Evolutionary conservation across 2,888 invertebrate species (phyloP).

Genomic region (Gandaritis pyraliata): DNA sequence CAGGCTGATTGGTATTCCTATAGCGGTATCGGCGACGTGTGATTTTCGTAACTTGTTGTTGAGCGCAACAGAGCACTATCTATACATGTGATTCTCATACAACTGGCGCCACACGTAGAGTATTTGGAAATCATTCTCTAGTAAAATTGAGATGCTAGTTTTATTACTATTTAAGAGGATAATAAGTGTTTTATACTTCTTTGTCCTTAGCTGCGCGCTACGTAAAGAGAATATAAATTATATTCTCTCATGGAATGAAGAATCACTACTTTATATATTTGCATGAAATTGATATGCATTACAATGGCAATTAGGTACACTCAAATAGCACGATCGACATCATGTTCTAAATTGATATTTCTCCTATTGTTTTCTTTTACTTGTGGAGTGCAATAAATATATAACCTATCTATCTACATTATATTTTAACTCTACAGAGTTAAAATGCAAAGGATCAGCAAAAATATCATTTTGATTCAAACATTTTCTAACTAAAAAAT

Average conservation of each 20-base stretch:
- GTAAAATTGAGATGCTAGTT: slow-evolving; percentile 24
- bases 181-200: slow-evolving; percentile 10
- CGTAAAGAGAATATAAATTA: slow-evolving; percentile 9
- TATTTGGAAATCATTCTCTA: slow-evolving; percentile 45
- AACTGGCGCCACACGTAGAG: slow-evolving; percentile 47
- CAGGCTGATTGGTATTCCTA: slow-evolving; percentile 80
- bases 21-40: slow-evolving; percentile 62
- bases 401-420: too few species aligned
- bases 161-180: slow-evolving; percentile 2
- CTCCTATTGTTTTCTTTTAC: too few species aligned
- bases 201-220: slow-evolving; percentile 4
- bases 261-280: slow-evolving; percentile 3
- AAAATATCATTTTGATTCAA: too few species aligned
- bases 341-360: too few species aligned
- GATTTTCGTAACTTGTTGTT: slow-evolving; percentile 77
- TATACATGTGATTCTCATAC: slow-evolving; percentile 71
- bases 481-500: too few species aligned
- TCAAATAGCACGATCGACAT: too few species aligned
- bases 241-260: slow-evolving; percentile 5
- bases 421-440: too few species aligned
- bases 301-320: slow-evolving; percentile 3
- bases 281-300: slow-evolving; percentile 5
- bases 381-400: too few species aligned
- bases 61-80: slow-evolving; percentile 59
- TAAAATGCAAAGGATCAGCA: too few species aligned